Percentiles rank a stretch among this genome's conserved stretches.
These are phyloP conservation scores for Coptotermes formosanus DNA, from an alignment of 1,140 invertebrate genomes.

Conservation along the genomic window DNA sequence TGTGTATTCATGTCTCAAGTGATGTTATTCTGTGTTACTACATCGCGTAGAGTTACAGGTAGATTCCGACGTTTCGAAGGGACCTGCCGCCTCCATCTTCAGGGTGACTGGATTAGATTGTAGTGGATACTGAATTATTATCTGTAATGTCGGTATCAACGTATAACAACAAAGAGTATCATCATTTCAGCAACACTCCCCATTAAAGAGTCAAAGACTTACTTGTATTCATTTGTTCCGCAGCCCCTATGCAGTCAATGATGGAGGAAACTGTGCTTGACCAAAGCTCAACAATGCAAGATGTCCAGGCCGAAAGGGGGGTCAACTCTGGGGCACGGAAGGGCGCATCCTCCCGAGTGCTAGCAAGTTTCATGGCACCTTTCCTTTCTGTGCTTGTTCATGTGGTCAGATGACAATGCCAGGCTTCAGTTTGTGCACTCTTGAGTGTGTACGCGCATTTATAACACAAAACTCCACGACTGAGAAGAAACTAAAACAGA, in stretches of 20 bases:
- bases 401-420: slow-evolving; percentile 13
- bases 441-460: not conserved
- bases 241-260: not conserved
- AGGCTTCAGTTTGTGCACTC: not conserved
- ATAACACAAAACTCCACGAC: not conserved
- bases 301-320: not conserved
- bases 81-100: too few relatives aligned
- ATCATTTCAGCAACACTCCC: too few relatives aligned
- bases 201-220: too few relatives aligned
- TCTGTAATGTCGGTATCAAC: too few relatives aligned
- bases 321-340: not conserved
- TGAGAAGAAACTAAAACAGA: not conserved
- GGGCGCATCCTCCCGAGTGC: not conserved
- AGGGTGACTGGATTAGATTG: too few relatives aligned
- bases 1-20: too few relatives aligned
- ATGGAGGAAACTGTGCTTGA: not conserved
- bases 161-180: too few relatives aligned
- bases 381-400: not conserved
- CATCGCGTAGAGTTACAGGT: too few relatives aligned
- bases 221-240: not conserved
- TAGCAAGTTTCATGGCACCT: not conserved
- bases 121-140: too few relatives aligned
- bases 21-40: too few relatives aligned
- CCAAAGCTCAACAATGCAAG: slow-evolving; percentile 1
- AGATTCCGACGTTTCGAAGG: too few relatives aligned